Evolutionary conservation across 1,140 invertebrate species (phyloP), one percentile per base, ranked within the genome.

Genomic region (Wiebesia pumilae): DNA sequence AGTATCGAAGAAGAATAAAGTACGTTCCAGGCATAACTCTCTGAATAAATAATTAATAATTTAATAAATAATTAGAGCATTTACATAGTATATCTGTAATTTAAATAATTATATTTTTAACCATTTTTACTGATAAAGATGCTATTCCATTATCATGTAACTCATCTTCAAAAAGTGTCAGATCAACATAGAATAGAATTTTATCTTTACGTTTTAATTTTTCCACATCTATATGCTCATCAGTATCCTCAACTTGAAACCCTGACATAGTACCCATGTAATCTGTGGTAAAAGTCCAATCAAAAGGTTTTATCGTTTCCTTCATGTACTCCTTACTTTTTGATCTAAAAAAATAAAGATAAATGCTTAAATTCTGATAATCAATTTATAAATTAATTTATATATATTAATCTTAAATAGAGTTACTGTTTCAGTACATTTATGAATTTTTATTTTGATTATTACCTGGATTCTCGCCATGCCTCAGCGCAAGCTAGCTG

Each of bases 221-320:
- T 88, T 99, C 97, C 88, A 98, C 95, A 94, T 99, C 96, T 71
- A 99, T 98, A 88, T 95, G 94, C 91, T 98, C 96, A 35, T 95
- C 94, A 14, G 98, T 97, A 86, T 94, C 89, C 87, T 95, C 93
- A 47, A 95, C 82, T 71, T 93, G 89, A 89, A 96, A 94, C 10
- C 96, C 95, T 89, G 95, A 94, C 40, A 97, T 90, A 35, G 97
- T 97, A 65, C 99, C 99, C 92, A 96, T 96, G 91, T 99, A 99
- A 91, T 97, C 95, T 51, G 98, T 98, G n/a, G 97, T 97, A 90
- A 97, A 99, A 14, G 99, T 99, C 99, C 99, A 99, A 94, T 99
- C 99, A 94, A 98, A 99, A 27, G 97, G 96, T 90, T 97, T 97
- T 30, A 97, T 94, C 90, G 97, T 96, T 90, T 98, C 96, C 89